Conservation (phyloP, 2,888 invertebrate species). For the Periphyllus acericola region DNA sequence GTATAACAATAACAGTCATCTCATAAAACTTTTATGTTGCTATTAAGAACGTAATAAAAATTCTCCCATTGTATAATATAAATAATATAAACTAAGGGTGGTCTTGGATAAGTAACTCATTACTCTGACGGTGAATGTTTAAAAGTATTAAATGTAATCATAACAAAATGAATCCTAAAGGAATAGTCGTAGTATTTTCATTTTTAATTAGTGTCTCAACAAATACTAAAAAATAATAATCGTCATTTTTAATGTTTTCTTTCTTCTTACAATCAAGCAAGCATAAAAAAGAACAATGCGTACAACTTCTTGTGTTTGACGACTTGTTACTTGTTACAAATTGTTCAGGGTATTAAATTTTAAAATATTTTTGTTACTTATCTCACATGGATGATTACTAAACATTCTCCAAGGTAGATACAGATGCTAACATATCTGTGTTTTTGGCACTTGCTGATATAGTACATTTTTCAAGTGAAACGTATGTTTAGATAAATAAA, state of each 20-base stretch:
- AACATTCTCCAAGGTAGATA: neutral
- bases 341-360: neutral
- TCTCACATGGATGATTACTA: neutral
- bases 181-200: neutral
- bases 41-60: neutral
- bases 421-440: too few species aligned
- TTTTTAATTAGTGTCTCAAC: neutral
- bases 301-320: neutral
- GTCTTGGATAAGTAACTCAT: too few species aligned
- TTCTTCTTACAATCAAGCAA: neutral
- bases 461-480: too few species aligned
- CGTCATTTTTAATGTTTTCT: neutral
- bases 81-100: too few species aligned
- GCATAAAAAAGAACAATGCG: neutral
- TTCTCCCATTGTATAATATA: neutral
- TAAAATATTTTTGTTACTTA: neutral
- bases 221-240: constrained; percentile 4
- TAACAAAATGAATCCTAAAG: neutral
- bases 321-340: too few species aligned
- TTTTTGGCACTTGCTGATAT: neutral
- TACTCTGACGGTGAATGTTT: neutral
- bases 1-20: too few species aligned
- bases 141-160: neutral
- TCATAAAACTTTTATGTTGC: neutral
- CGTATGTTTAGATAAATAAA: neutral